Evolutionary conservation across 2,888 invertebrate genomes (phyloP), one percentile per base, ranked within the genome.

Genomic region (Pediacus dermestoides): DNA sequence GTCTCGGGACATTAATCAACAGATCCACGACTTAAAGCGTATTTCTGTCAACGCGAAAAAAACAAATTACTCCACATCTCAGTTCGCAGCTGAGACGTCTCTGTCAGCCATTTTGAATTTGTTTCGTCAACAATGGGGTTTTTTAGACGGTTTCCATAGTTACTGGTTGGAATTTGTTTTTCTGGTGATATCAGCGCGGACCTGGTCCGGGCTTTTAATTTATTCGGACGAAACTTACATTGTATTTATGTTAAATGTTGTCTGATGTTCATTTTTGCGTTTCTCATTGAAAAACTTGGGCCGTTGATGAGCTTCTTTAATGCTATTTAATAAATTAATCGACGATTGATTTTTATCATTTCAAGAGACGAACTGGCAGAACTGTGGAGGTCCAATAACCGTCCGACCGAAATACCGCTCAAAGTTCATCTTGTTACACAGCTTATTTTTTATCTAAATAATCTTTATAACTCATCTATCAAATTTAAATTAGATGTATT

Each of bases 41-140:
- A 60, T 63, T 63, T 61, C 63, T 63, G 61, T 60, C 62, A 57
- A 56, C 60, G 58, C 59, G 53, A 53, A 58, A 64, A 63, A 61
- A 61, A 57, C 57, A 61, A 63, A 64, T 63, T 64, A 63, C 63
- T 60, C 60, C 57, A 57, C 60, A 59, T 60, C 61, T 57, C 54
- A 54, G 57, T 61, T 58, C 46, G 49, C 48, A 47, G 51, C 50
- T 56, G 59, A 58, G 56, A 59, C 59, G 60, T 60, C 60, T 50
- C 53, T 49, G 54, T 44, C 54, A 55, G 64, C 64, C 66, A 65
- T 65, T 63, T 66, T 66, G 65, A 65, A 66, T 65, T 64, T 57
- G 63, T 61, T 63, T 61, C 53, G 57, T 57, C 63, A 58, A 65
- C 64, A 65, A 65, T 65, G 62, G 64, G 51, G 58, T 60, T 64